Evolutionary conservation across 2,113 vertebrate species (phyloP), one percentile per base, ranked within the genome.

Genomic region (Colius striatus): DNA sequence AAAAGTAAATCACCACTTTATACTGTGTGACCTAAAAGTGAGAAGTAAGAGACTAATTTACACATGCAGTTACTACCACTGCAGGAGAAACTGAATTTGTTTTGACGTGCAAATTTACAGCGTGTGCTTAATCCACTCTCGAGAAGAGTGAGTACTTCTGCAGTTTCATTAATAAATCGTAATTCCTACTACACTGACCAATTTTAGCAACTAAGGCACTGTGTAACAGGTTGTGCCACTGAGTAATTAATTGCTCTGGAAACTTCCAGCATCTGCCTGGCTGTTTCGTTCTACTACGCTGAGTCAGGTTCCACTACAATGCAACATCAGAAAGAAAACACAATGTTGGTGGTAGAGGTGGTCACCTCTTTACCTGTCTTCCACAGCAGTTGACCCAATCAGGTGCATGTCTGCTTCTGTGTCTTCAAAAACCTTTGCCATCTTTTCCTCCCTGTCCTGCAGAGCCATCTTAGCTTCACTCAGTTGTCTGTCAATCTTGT

Each of bases 341-440:
- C 16, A 7, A 34, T 2, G 22, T 62, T 4, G 1, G 11, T 11
- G 48, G 16, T 4, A 1, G 11, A 10, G 48, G 16, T 8, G 23
- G 57, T 17, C 48, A 20, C 61, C 45, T 73, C 91, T 84, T 97
- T 98, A 99, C 99, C 98, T 98, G 98, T 99, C 99, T 96, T 99
- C 99, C 20, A 99, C 99, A 25, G 99, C 99, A 32, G 99, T 99
- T 22, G 99, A 99, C 86, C 99, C 99, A 48, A 99, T 99, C 88
- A 99, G 98, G 97, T 98, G 99, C 99, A 99, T 99, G 87, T 98
- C 98, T 9, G 97, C 98, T 96, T 99, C 99, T 88, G 99, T 98
- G 87, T 98, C 98, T 84, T 99, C 99, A 96, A 99, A 99, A 92
- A 99, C 97, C 61, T 97, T 98, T 60, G 98, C 98, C 96, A 99